A percentile compares a stretch with the other conserved stretches of the same genome.
phyloP scores from a whole-genome alignment of 2,888 invertebrate species.

The Noctua fimbriata region DNA sequence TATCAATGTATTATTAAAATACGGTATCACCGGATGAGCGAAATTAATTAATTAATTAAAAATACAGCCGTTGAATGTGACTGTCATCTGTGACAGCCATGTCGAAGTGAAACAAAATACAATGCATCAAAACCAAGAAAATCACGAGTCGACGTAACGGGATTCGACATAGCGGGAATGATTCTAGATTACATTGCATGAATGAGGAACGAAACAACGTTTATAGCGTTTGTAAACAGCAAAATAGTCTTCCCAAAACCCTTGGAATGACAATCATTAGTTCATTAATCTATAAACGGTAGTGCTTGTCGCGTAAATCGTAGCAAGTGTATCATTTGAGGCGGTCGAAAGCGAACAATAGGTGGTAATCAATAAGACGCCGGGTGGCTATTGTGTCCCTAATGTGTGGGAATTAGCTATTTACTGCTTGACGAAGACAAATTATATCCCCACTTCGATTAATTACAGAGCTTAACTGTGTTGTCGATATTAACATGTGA shows the following conservation, averaged over 20 bases:
- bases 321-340: constrained; percentile 87
- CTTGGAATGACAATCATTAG: constrained; percentile 73
- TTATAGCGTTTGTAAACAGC: constrained; percentile 52
- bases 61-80: too few relatives aligned
- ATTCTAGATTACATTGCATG: constrained; percentile 27
- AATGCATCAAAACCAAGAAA: too few relatives aligned
- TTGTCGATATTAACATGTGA: constrained; percentile 82
- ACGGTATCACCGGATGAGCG: too few relatives aligned
- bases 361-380: constrained; percentile 88
- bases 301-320: constrained; percentile 81
- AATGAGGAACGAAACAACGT: constrained; percentile 29
- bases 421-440: constrained; percentile 89
- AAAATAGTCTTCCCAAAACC: constrained; percentile 56
- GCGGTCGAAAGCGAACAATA: constrained; percentile 86
- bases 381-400: constrained; percentile 86
- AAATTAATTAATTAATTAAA: too few relatives aligned
- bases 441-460: constrained; percentile 87
- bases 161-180: too few relatives aligned
- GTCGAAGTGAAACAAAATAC: too few relatives aligned
- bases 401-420: constrained; percentile 90
- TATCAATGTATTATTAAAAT: too few relatives aligned
- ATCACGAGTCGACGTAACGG: too few relatives aligned
- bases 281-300: constrained; percentile 80
- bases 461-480: constrained; percentile 87
- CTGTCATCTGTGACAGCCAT: too few relatives aligned